A percentile compares a stretch with the other conserved stretches of the same genome.
phyloP scores from a whole-genome alignment of 2,113 vertebrate species.

The Epinephelus lanceolatus region DNA sequence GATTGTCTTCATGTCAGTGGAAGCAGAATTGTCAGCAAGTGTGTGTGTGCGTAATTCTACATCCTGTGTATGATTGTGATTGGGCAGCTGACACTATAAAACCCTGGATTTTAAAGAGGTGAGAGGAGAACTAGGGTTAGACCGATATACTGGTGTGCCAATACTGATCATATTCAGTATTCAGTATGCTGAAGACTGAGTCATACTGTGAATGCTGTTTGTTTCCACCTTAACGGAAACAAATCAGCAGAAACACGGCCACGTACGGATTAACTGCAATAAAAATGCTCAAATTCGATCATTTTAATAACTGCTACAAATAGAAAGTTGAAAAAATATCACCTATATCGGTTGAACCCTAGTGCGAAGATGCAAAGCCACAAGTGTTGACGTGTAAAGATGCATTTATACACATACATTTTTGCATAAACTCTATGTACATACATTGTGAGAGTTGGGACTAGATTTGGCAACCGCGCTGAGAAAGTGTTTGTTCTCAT shows the following conservation, averaged over 20 bases:
- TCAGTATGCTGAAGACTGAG: not conserved
- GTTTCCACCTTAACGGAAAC: not conserved
- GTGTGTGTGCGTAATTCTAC: not conserved
- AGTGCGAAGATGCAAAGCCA: constrained; percentile 32
- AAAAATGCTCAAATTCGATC: constrained; percentile 22
- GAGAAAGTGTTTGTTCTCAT: constrained; percentile 20
- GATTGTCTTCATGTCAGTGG: not conserved
- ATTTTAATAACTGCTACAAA: constrained; percentile 38
- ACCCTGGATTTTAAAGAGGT: constrained; percentile 27
- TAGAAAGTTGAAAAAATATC: constrained; percentile 49
- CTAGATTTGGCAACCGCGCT: constrained; percentile 52
- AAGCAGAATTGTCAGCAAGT: not conserved
- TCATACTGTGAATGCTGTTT: not conserved
- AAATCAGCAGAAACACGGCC: not conserved
- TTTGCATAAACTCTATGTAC: constrained; percentile 67
- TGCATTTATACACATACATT: constrained; percentile 25
- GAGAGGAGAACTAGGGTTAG: constrained; percentile 26
- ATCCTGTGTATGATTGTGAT: constrained; percentile 31
- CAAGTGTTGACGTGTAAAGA: constrained; percentile 20
- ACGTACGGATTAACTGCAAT: not conserved
- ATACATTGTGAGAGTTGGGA: constrained; percentile 56
- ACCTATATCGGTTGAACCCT: constrained; percentile 41
- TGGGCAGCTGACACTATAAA: constrained; percentile 34
- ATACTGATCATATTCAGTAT: constrained; percentile 21
- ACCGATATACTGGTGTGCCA: not conserved